Percentiles rank a stretch among this genome's conserved stretches.
Conservation (phyloP, 2,797 vertebrate genomes). For the Erpetoichthys calabaricus region DNA sequence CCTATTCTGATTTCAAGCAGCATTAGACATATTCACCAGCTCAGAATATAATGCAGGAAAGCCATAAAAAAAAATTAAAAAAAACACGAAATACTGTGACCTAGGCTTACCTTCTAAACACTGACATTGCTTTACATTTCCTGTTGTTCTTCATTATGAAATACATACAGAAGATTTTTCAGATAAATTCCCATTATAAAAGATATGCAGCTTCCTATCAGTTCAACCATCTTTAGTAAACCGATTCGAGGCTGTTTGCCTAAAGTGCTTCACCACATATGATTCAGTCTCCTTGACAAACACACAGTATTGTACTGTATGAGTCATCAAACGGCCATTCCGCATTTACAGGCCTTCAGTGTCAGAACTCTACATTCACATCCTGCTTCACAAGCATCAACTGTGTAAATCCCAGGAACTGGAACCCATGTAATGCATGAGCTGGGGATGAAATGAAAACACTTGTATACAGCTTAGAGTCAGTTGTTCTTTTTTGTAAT, state of each 20-base stretch:
- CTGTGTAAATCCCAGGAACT: slow-evolving; percentile 11
- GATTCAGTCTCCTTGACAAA: slow-evolving; percentile 70
- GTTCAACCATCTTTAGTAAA: slow-evolving; percentile 26
- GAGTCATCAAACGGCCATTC: slow-evolving; percentile 63
- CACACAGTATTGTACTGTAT: slow-evolving; percentile 49
- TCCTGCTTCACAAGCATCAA: slow-evolving; percentile 36
- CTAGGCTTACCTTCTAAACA: slow-evolving; percentile 43
- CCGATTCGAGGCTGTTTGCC: slow-evolving; percentile 35
- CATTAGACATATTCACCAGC: slow-evolving; percentile 2
- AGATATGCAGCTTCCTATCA: slow-evolving; percentile 26
- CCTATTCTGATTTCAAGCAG: background rate
- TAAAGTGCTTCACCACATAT: slow-evolving; percentile 31
- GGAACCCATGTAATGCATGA: too few relatives aligned
- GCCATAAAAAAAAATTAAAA: background rate
- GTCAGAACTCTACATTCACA: slow-evolving; percentile 43
- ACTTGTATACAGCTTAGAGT: too few relatives aligned
- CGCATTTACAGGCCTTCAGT: slow-evolving; percentile 43
- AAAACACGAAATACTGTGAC: background rate
- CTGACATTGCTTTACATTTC: slow-evolving; percentile 53
- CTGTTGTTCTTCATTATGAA: slow-evolving; percentile 15
- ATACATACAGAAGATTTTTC: slow-evolving; percentile 7
- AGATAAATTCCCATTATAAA: slow-evolving; percentile 24
- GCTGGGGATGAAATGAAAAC: too few relatives aligned
- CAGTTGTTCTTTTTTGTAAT: too few relatives aligned
- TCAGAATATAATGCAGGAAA: background rate